phyloP scores from a whole-genome alignment of 2,888 invertebrate genomes.

The Nomada fabriciana region DNA sequence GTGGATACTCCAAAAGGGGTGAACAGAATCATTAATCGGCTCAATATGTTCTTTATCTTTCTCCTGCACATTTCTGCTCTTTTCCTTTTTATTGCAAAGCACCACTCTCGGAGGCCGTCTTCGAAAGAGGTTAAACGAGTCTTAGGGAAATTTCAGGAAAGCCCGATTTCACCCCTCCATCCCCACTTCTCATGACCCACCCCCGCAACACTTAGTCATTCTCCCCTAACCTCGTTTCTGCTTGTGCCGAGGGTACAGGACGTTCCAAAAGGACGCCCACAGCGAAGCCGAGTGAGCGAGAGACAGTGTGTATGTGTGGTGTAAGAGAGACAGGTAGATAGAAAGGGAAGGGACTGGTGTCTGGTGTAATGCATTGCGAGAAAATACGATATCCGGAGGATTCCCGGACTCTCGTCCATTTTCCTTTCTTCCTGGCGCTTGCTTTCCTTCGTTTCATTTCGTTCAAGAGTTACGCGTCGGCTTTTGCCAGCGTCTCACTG shows the following conservation, averaged over 20 bases:
- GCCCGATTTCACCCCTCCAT: constrained; percentile 47
- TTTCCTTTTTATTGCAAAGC: constrained; percentile 3
- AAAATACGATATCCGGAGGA: constrained; percentile 69
- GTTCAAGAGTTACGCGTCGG: constrained; percentile 31
- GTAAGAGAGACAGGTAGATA: not conserved
- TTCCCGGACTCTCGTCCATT: constrained; percentile 40
- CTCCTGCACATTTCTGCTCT: not conserved
- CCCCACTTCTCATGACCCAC: constrained; percentile 60
- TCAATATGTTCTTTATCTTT: not conserved
- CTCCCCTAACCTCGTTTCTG: constrained; percentile 76
- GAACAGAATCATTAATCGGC: too few relatives aligned
- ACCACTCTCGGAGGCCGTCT: not conserved
- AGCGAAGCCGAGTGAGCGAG: too few relatives aligned
- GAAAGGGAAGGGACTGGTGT: not conserved
- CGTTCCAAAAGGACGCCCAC: constrained; percentile 52
- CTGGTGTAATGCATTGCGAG: constrained; percentile 49
- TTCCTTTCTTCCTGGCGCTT: constrained; percentile 31
- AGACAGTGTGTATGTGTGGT: not conserved
- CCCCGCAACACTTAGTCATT: constrained; percentile 74
- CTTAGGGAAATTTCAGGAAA: constrained; percentile 69
- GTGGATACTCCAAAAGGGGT: too few relatives aligned
- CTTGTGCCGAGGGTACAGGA: constrained; percentile 67
- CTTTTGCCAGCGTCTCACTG: constrained; percentile 7
- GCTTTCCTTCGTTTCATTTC: constrained; percentile 51
- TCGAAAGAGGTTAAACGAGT: constrained; percentile 66